Evolutionary conservation across 2,797 vertebrate species (phyloP), one percentile per base, ranked within the genome.

Genomic region (Hyperoplus immaculatus): DNA sequence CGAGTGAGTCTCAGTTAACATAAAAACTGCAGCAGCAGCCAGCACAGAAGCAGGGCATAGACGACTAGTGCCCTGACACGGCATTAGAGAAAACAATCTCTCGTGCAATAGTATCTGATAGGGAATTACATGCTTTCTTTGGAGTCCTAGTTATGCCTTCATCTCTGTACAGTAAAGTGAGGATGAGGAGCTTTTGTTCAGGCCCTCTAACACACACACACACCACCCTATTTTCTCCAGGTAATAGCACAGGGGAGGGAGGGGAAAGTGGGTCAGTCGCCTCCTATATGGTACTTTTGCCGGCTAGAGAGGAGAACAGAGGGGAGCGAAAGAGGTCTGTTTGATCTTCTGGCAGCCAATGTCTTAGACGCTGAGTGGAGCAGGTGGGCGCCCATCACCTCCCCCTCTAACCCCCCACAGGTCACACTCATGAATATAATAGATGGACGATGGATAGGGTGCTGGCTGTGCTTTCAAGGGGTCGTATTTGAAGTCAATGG

Each of bases 351-450:
- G 82, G 90, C 80, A 87, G 86, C 73, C 64, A 69, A 81, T 85
- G 82, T 90, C 88, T 86, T 71, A 77, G 78, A 77, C 66, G 72
- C 80, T 83, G 89, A 86, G 82, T 77, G 86, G 88, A 89, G 88
- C 92, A 92, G 90, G 90, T 91, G 89, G 88, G 85, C 55, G n/a
- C 79, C 72, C 69, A 51, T 69, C 81, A 66, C 71, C 86, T 58
- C 72, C 82, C 65, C 69, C 72, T 42, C 46, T 14, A 71, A 43
- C 69, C 76, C 65, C 75, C 68, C 29, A 81, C 85, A 81, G 92
- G 89, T 91, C 91, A 87, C 62, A 74, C 74, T 86, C 78, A 84
- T 91, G 89, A 91, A 92, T 89, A 90, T 87, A 92, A 93, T 89
- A 88, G 89, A 92, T 82, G 88, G 81, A 29, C 83, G 62, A 82